Conservation (phyloP, 2,888 invertebrate species). For the Ectemnius cavifrons region DNA sequence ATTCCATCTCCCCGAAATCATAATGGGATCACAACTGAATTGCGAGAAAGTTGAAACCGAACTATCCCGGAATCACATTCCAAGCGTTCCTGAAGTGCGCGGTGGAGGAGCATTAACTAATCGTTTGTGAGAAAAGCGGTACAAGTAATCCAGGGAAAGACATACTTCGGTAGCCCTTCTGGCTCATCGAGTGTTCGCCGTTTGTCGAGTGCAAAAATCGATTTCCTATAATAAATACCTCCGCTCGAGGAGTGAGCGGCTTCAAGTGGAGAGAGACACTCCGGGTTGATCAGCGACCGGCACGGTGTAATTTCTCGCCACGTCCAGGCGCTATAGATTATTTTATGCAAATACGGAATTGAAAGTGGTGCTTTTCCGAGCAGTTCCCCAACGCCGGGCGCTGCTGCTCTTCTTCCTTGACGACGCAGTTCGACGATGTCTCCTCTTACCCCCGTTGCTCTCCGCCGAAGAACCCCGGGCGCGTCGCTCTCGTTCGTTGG, state of each 20-base stretch:
- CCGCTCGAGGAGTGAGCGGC: constrained; percentile 28
- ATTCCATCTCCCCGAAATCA: too few species aligned
- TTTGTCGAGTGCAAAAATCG: constrained; percentile 37
- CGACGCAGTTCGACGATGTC: constrained; percentile 22
- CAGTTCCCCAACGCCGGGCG: constrained; percentile 6
- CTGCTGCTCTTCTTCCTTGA: constrained; percentile 1
- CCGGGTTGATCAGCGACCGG: constrained; percentile 34
- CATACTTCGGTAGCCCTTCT: constrained; percentile 17
- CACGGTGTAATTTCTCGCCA: constrained; percentile 60
- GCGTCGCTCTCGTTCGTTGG: neutral
- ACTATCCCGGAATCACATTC: too few species aligned
- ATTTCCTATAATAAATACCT: constrained; percentile 60
- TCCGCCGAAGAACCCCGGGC: constrained; percentile 1
- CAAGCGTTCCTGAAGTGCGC: too few species aligned
- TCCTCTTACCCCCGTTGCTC: neutral
- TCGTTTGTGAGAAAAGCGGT: neutral
- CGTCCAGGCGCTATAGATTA: constrained; percentile 59
- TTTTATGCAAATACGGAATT: constrained; percentile 67
- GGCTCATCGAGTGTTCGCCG: constrained; percentile 13
- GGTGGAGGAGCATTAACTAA: too few species aligned
- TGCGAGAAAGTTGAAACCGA: too few species aligned
- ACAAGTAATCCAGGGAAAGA: neutral
- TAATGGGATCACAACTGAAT: too few species aligned
- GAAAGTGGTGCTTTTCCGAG: constrained; percentile 59
- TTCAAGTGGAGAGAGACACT: constrained; percentile 24